Base-by-base conservation (phyloP, 2,113 vertebrate species). In the Carettochelys insculpta region DNA sequence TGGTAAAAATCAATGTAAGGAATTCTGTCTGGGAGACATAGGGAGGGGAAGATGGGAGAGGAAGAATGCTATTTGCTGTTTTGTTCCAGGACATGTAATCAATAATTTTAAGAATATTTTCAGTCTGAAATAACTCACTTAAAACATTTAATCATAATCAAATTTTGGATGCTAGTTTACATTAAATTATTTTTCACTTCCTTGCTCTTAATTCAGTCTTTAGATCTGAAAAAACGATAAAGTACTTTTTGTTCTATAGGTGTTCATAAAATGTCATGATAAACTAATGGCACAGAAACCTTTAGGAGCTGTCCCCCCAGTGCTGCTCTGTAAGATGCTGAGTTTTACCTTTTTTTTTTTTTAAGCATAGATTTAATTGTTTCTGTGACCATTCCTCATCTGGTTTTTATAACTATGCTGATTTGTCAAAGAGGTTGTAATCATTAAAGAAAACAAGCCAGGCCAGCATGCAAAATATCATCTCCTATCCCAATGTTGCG, bases 291-390 rank as follows among this genome's bases (percentile, higher is more conserved):
- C 4, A 52, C 3, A 73, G 77, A 80, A 92, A 81, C 2, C 11
- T 85, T 56, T 41, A 47, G 45, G 53, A 58, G 56, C 17, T 52
- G 20, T 52, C 56, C 51, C 31, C 1, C 54, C 75, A 86, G 61
- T 5, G 75, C 12, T 8, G 48, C 41, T 82, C 61, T 5, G 0
- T 0, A 19, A 4, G 50, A 8, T 11, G n/a, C n/a, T n/a, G n/a
- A n/a, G n/a, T n/a, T n/a, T n/a, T n/a, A n/a, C n/a, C n/a, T n/a
- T 81, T 56, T 0, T 16, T 8, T 50, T 34, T 68, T 38, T 1
- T 29, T 20, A 24, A 6, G 22, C 76, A 22, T 1, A 2, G 5
- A 56, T 31, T 53, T 53, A 16, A 68, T 11, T 3, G 29, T 2
- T 48, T 9, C 24, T 27, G 17, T 50, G 51, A 45, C 20, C 54